Evolutionary conservation across 2,113 vertebrate species (phyloP), one percentile per base, ranked within the genome.

Genomic region (Amazona guildingii): DNA sequence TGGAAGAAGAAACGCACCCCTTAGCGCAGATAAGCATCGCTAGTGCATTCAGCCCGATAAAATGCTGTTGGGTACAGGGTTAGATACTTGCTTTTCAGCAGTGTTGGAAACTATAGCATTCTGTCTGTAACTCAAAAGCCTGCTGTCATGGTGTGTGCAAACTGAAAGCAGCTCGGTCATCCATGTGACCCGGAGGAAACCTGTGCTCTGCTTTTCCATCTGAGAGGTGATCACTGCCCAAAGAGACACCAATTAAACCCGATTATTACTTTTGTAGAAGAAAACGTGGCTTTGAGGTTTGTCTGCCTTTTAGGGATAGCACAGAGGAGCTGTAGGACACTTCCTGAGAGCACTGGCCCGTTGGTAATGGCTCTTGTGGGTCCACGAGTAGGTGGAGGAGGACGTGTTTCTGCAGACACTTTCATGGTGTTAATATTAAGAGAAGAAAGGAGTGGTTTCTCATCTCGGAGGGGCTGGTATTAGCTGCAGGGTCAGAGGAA

Each of bases 121-220:
- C 29, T 2, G 3, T 61, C n/a, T 17, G 21, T 62, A 28, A 39
- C 1, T 13, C 25, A 31, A 52, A 7, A 75, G 23, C 33, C 20
- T 74, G 24, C 33, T 62, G 0, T 27, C 24, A 11, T 29, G 19
- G 24, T 75, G 28, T 33, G 12, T 35, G 41, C 67, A 88, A 91
- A 91, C 64, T 93, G 94, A 88, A 95, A 96, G 87, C 79, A 95
- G 84, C 92, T 94, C 68, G 27, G 90, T 95, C 94, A 88, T 88
- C 12, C 46, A 4, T 17, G 44, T 86, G 85, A 35, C 24, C 16
- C 5, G 33, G 18, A n/a, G 48, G 44, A 70, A 39, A 66, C 27
- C 39, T 24, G 9, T 23, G 68, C 21, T 37, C 11, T 68, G 4
- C 4, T 14, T 59, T 64, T 23, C 20, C 20, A 10, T 74, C 1